Evolutionary conservation across 2,113 vertebrate genomes (phyloP), one percentile per base, ranked within the genome.

Genomic region (Falcunculus frontatus): DNA sequence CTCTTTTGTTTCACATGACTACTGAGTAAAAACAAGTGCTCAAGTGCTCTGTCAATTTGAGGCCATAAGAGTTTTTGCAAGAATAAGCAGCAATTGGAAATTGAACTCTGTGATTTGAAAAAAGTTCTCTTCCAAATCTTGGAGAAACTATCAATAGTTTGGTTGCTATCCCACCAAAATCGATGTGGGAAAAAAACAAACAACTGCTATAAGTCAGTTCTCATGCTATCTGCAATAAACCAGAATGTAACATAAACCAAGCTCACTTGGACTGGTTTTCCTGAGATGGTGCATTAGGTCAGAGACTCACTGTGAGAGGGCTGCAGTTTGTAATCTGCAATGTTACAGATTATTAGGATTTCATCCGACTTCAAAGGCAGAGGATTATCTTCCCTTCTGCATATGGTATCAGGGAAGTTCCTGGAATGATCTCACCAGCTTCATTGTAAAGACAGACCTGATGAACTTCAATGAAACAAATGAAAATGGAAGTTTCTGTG

Each of bases 1-100:
- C 57, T 82, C 77, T 84, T 95, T 82, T 89, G 73, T 92, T 95
- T 94, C 69, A 91, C 69, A 33, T 46, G 26, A 42, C n/a, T 85
- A 25, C 60, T 76, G 62, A 83, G 39, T 76, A 73, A 87, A 95
- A 94, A 77, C 32, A 84, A 84, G 30, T 23, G 26, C 57, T 85
- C 32, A 37, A 84, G 46, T 57, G 52, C 53, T 81, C 70, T 64
- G 55, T 87, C 86, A 95, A 63, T 92, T 4, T 35, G 39, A 89
- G 39, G 30, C 47, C 17, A 8, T 17, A 57, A 50, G 57, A 73
- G 11, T 35, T 95, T 82, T 60, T 80, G 49, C 75, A 80, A 92
- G 74, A 95, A 76, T 69, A 53, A 88, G 39, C 74, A 83, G 82
- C 32, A 64, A 50, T 5, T 70, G 47, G 42, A 39, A 90, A 42